A percentile compares a stretch with the other conserved stretches of the same genome.
phyloP scores from a whole-genome alignment of 2,797 vertebrate genomes.

The Triplophysa yarkandensis region DNA sequence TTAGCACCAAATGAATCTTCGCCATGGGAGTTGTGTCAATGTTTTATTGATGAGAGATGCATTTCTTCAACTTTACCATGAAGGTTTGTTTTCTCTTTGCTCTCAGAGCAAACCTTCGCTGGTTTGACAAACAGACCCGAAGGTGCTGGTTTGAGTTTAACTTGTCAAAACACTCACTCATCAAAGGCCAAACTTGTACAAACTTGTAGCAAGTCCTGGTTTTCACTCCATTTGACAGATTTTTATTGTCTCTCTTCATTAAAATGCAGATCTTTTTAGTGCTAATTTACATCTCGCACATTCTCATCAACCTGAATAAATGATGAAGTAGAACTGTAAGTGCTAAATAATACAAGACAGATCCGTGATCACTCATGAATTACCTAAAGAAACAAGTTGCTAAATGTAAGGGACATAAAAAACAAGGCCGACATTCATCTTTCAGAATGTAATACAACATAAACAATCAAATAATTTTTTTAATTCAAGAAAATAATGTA shows the following conservation, averaged over 20 bases:
- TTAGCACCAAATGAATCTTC: constrained; percentile 11
- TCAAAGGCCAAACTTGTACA: not conserved
- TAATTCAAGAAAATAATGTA: too few species aligned
- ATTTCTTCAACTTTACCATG: not conserved
- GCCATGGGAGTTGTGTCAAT: not conserved
- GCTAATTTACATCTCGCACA: not conserved
- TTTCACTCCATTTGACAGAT: not conserved
- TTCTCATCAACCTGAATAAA: constrained; percentile 22
- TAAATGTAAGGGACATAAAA: not conserved
- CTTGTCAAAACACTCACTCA: constrained; percentile 1
- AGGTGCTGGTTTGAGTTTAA: constrained; percentile 5
- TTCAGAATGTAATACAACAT: not conserved
- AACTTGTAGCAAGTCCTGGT: not conserved
- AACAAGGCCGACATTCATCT: constrained; percentile 1
- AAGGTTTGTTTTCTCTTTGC: not conserved
- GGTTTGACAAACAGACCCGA: constrained; percentile 27
- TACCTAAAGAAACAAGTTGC: constrained; percentile 24
- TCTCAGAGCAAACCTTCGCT: not conserved
- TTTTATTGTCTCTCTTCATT: not conserved
- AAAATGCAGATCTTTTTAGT: not conserved
- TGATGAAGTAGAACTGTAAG: not conserved
- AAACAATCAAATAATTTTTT: too few species aligned
- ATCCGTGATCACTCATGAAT: constrained; percentile 15
- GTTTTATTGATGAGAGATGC: not conserved
- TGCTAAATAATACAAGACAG: constrained; percentile 33